phyloP scores from a whole-genome alignment of 2,797 vertebrate genomes.

The Chrosomus eos region DNA sequence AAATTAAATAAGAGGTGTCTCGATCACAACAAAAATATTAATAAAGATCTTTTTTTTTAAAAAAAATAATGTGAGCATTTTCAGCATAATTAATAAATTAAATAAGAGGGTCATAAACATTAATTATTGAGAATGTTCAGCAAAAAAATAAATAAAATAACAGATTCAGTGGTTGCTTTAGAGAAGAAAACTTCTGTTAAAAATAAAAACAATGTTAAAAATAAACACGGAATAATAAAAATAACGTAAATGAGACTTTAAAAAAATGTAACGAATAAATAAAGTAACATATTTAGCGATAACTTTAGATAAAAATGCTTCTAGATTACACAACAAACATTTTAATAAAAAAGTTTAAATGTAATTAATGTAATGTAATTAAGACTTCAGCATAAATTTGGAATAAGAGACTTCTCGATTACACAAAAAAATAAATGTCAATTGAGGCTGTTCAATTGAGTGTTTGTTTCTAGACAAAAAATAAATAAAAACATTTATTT shows the following conservation, averaged over 20 bases:
- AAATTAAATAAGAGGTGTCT: not conserved
- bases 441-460: not conserved
- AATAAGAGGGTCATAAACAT: not conserved
- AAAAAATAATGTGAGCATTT: too few relatives aligned
- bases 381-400: not conserved
- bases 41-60: too few relatives aligned
- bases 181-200: not conserved
- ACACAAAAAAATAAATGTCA: not conserved
- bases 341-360: not conserved
- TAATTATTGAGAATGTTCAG: not conserved
- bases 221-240: not conserved
- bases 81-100: too few relatives aligned
- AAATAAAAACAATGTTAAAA: not conserved
- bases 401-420: too few relatives aligned
- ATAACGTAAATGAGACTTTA: not conserved
- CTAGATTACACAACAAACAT: not conserved
- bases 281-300: not conserved
- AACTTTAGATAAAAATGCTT: not conserved
- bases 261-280: not conserved
- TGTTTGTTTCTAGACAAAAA: not conserved
- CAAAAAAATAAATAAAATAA: not conserved
- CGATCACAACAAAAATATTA: not conserved
- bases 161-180: not conserved
- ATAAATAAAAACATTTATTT: too few relatives aligned
- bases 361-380: not conserved